phyloP scores from a whole-genome alignment of 2,113 vertebrate species.

The Eclectus roratus region DNA sequence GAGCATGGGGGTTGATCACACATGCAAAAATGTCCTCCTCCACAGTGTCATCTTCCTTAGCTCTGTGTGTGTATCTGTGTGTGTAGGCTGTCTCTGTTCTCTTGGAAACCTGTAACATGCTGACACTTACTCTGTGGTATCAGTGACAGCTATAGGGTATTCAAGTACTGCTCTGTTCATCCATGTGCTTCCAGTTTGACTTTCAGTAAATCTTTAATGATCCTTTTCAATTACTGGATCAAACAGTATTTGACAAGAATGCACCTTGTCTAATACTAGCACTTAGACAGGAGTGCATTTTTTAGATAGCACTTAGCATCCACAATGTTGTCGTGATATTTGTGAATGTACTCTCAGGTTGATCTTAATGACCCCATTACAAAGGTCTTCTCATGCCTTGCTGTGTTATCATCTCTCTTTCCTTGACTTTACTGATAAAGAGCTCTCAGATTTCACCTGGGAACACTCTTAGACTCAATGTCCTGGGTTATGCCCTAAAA shows the following conservation, averaged over 20 bases:
- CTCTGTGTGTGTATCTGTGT: background rate
- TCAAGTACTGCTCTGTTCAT: conserved; percentile 42
- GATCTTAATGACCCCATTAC: conserved; percentile 75
- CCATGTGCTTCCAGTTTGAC: conserved; percentile 61
- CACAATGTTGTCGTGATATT: conserved; percentile 63
- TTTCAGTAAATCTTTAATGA: conserved; percentile 77
- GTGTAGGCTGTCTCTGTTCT: background rate
- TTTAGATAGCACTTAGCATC: conserved; percentile 75
- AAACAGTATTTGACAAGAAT: conserved; percentile 71
- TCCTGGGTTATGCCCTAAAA: background rate
- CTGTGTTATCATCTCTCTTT: conserved; percentile 1
- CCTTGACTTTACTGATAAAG: conserved; percentile 16
- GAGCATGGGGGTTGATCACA: background rate
- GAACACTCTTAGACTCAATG: background rate
- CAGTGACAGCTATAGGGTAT: background rate
- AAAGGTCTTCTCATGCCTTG: conserved; percentile 50
- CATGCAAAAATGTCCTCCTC: background rate
- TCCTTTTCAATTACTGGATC: conserved; percentile 72
- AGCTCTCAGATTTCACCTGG: background rate
- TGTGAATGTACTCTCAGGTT: conserved; percentile 64
- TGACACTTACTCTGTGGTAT: background rate
- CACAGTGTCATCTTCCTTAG: background rate
- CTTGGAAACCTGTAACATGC: background rate
- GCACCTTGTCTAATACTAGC: conserved; percentile 69
- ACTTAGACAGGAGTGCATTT: conserved; percentile 73